Percentiles rank a stretch among this genome's conserved stretches.
These are phyloP conservation scores for Triplophysa bombifrons DNA, from an alignment of 2,797 vertebrate genomes.

Conservation along the genomic window DNA sequence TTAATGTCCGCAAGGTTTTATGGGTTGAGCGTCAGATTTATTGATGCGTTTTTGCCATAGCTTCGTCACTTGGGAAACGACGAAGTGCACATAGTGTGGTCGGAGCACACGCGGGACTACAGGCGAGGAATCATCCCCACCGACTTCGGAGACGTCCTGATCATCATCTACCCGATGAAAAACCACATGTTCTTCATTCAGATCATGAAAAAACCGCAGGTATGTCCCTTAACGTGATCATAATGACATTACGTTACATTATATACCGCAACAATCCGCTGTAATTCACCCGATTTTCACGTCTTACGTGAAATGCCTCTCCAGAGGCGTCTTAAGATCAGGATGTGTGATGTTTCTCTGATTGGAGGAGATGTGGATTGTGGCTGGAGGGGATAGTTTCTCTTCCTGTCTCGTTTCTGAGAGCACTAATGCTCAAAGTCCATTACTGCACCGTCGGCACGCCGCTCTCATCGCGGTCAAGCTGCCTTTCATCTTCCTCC, in stretches of 20 bases:
- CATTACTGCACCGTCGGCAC: conserved; percentile 78
- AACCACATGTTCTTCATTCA: conserved; percentile 97
- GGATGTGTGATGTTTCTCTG: conserved; percentile 31
- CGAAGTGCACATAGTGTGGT: conserved; percentile 98
- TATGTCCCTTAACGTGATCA: conserved; percentile 59
- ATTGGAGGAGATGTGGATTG: conserved; percentile 37
- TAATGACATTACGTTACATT: conserved; percentile 44
- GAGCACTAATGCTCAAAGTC: conserved; percentile 44
- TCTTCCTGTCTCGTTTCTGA: conserved; percentile 50
- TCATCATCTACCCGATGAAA: conserved; percentile 98
- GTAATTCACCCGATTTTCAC: conserved; percentile 10
- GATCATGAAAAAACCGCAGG: conserved; percentile 96
- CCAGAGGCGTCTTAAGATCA: conserved; percentile 33
- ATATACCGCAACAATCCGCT: conserved; percentile 7
- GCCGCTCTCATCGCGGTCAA: conserved; percentile 68
- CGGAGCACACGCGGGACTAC: conserved; percentile 96
- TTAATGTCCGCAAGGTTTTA: conserved; percentile 61
- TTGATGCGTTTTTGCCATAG: conserved; percentile 72
- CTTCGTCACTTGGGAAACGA: conserved; percentile 99
- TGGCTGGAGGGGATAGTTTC: conserved; percentile 28
- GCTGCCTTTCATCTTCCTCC: conserved; percentile 75
- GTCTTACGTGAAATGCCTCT: conserved; percentile 35
- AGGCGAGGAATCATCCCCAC: conserved; percentile 95
- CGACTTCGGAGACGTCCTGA: conserved; percentile 95
- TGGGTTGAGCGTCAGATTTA: conserved; percentile 45